Base-by-base conservation (phyloP, 2,113 vertebrate genomes). In the Cepphus grylle region DNA sequence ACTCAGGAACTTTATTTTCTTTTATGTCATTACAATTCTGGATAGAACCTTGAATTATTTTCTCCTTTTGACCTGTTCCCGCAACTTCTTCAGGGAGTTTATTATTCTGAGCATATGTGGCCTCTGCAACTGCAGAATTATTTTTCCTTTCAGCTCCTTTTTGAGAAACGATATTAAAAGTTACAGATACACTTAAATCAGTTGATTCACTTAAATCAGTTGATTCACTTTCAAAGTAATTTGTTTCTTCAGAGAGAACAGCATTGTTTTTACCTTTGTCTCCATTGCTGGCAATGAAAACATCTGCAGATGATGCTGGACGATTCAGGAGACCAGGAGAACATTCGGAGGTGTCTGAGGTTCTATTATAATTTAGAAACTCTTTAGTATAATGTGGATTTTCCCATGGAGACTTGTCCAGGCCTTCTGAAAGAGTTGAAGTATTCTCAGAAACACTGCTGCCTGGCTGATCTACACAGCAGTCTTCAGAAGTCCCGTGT, bases 211-310 rank as follows among this genome's bases (percentile, higher is more conserved):
- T 91, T 96, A 69, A 81, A 71, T 47, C 70, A 50, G 42, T 15
- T 61, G 74, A 85, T 47, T 94, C 85, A 66, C 80, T 91, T 96
- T 94, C 94, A 36, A 96, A 94, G 62, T 61, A 92, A 38, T 88
- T 80, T 61, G 52, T 66, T 96, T 95, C 92, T 78, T 71, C 74
- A 81, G 87, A 63, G 32, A 69, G 8, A 93, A 71, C 21, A 78
- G 34, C 50, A 66, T 87, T 1, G 1, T 40, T 90, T 93, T 87
- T 63, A 78, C 25, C 45, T 80, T 86, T 91, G 8, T 90, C 86
- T 82, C 55, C 58, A n/a, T 5, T 90, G 83, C 47, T 81, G 22
- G 32, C 63, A 82, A 49, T 45, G 66, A 91, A 76, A 87, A 52
- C 42, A 34, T 52, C 72, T 85, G 59, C 70, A 90, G 55, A 50